Conservation (phyloP, 2,113 vertebrate genomes). For the Onychostruthus taczanowskii region DNA sequence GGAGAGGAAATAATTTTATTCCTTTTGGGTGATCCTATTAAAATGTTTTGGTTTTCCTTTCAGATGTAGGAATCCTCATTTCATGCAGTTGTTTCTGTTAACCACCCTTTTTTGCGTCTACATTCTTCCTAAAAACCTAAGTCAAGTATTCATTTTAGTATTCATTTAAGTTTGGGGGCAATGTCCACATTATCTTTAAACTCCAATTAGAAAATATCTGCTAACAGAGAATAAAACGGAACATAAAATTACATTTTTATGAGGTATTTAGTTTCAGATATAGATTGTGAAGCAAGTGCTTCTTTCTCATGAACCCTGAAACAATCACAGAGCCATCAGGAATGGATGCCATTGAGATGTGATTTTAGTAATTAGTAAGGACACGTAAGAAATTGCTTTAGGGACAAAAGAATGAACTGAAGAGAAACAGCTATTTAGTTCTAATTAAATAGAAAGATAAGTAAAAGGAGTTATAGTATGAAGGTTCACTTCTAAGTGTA, state of each 20-base stretch:
- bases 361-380: neutral
- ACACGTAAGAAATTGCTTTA: neutral
- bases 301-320: conserved; percentile 8
- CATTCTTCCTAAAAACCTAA: neutral
- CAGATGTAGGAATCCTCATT: neutral
- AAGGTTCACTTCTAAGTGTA: neutral
- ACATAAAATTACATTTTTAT: neutral
- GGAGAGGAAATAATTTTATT: neutral
- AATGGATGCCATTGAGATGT: neutral
- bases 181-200: neutral
- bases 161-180: neutral
- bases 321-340: neutral
- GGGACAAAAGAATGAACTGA: neutral
- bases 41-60: neutral
- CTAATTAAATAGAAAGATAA: conserved; percentile 18
- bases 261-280: neutral
- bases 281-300: neutral
- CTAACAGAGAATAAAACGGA: neutral
- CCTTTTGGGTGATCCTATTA: neutral
- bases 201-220: neutral
- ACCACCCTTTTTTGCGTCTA: neutral
- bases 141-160: neutral
- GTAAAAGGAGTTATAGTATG: neutral
- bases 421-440: neutral
- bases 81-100: neutral